Conservation (phyloP, 2,797 vertebrate species). For the Adelosebastes latens region DNA sequence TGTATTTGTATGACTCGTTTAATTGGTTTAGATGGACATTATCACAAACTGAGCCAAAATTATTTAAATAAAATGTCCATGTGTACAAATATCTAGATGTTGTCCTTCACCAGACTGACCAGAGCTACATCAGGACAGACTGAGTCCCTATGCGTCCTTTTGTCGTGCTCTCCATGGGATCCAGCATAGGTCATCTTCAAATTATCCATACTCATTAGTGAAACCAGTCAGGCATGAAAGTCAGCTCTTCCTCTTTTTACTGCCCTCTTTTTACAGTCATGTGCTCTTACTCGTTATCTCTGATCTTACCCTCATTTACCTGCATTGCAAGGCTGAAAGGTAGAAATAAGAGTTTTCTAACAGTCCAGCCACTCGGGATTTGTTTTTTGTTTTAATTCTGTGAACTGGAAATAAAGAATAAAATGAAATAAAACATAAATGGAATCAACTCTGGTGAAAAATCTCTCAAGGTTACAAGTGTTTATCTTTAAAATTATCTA, state of each 20-base stretch:
- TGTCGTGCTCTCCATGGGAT: not conserved
- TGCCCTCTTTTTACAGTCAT: not conserved
- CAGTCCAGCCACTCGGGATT: not conserved
- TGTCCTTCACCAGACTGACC: not conserved
- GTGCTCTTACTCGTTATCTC: not conserved
- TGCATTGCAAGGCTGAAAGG: not conserved
- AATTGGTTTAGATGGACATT: not conserved
- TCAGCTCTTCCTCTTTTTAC: slow-evolving; percentile 10
- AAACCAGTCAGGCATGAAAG: slow-evolving; percentile 42
- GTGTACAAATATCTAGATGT: not conserved
- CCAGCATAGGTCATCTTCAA: slow-evolving; percentile 17
- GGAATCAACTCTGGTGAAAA: not conserved
- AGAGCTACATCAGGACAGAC: too few relatives aligned
- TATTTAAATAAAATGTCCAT: not conserved
- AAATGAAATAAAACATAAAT: not conserved
- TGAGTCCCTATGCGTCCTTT: slow-evolving; percentile 1
- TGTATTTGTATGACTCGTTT: not conserved
- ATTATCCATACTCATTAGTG: slow-evolving; percentile 27
- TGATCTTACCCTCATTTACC: not conserved
- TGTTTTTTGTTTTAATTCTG: not conserved
- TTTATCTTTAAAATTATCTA: not conserved
- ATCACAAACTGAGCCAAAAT: not conserved
- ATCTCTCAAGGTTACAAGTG: not conserved
- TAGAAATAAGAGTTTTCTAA: not conserved
- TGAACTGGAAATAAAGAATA: not conserved